Base-by-base conservation (phyloP, 2,888 invertebrate genomes). In the Drosophila phalerata region DNA sequence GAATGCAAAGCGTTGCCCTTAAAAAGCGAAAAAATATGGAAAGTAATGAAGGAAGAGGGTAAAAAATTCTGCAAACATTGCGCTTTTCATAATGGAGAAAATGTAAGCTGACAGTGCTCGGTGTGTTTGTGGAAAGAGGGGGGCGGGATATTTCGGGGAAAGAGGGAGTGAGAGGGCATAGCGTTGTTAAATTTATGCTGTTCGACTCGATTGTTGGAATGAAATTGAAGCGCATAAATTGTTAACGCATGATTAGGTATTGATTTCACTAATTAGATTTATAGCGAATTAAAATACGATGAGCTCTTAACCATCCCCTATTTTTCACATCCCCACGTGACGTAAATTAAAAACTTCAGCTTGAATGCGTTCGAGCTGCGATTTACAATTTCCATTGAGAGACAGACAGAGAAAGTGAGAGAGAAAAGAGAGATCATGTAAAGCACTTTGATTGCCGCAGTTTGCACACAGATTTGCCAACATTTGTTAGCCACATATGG, bases 241-340 rank as follows among this genome's bases (percentile, higher is more conserved):
- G 79, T 89, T 85, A 77, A 88, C 88, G 85, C 85, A 76, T 85
- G 85, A 85, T 85, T 89, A 85, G 86, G 56, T 79, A 70, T 74
- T 77, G 88, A 89, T 79, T 79, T 85, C 86, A 79, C 85, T 85
- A 85, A 85, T 85, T 89, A 85, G 85, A 85, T 85, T 85, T 89
- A 85, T 85, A 64, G 81, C 85, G 81, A 70, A 84, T 87, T 87
- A 75, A 89, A 84, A 84, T 74, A 55, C 58, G 64, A 67, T 47
- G 66, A 38, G 60, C 69, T 47, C 56, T 40, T 32, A 38, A n/a
- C 43, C 32, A 3, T 1, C 19, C 32, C 17, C 11, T 4, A 5
- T 25, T 30, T n/a, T 13, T n/a, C 28, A 2, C 28, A n/a, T n/a
- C n/a, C 0, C 13, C 0, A 11, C 15, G 1, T n/a, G 32, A 32